Conservation (phyloP, 2,888 invertebrate species). For the Odontocerum albicorne region DNA sequence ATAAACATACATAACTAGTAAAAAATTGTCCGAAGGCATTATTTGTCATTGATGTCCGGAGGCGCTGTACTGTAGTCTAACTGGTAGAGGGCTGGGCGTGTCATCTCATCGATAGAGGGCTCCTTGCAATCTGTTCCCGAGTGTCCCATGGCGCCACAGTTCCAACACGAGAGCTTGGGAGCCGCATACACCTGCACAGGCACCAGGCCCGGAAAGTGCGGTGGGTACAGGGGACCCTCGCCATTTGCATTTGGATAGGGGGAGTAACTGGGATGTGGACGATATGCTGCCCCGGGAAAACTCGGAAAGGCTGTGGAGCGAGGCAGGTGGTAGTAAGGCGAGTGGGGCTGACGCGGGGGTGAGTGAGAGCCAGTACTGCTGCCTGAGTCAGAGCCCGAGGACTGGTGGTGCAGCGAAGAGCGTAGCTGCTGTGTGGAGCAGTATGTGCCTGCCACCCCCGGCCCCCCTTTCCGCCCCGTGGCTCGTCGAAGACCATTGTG, state of each 20-base stretch:
- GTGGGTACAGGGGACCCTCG: slow-evolving; percentile 52
- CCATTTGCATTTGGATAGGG: slow-evolving; percentile 45
- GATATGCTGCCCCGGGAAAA: slow-evolving; percentile 46
- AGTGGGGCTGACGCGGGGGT: slow-evolving; percentile 42
- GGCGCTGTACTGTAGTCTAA: slow-evolving; percentile 63
- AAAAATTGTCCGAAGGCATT: slow-evolving; percentile 25
- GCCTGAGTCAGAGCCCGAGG: slow-evolving; percentile 37
- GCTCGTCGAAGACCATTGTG: slow-evolving; percentile 58
- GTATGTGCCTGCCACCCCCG: slow-evolving; percentile 43
- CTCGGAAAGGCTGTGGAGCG: slow-evolving; percentile 43
- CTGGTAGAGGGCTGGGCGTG: slow-evolving; percentile 70
- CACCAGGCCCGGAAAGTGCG: slow-evolving; percentile 52
- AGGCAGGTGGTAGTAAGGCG: slow-evolving; percentile 38
- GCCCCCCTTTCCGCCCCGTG: slow-evolving; percentile 31
- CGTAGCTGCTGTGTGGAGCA: slow-evolving; percentile 38
- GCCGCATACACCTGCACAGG: slow-evolving; percentile 60
- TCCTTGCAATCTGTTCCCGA: slow-evolving; percentile 86
- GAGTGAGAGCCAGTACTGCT: slow-evolving; percentile 42
- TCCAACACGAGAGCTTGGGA: slow-evolving; percentile 81
- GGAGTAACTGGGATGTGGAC: slow-evolving; percentile 52
- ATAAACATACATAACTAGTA: slow-evolving; percentile 27
- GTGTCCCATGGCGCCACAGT: slow-evolving; percentile 87
- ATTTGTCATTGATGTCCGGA: slow-evolving; percentile 47
- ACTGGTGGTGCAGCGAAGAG: slow-evolving; percentile 44
- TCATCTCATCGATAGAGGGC: slow-evolving; percentile 90